Evolutionary conservation across 2,888 invertebrate species (phyloP).

Genomic region (Cephus rjabovi): DNA sequence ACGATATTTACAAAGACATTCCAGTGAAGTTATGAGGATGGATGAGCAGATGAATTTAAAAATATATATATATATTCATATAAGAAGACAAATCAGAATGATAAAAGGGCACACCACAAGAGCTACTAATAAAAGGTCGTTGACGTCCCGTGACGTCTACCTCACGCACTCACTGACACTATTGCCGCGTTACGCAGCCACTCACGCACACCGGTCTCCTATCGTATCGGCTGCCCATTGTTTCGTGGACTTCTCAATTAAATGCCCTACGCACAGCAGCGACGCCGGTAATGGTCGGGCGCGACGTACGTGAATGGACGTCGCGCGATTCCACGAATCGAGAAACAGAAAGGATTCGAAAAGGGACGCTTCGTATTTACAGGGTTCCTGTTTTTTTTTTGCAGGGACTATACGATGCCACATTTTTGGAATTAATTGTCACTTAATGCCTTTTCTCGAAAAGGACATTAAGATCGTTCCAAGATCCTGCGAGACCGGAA

Average conservation of each 20-base stretch:
- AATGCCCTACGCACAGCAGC: slow-evolving; percentile 42
- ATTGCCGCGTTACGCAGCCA: not conserved
- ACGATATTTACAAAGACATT: not conserved
- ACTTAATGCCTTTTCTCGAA: slow-evolving; percentile 55
- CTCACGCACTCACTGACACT: slow-evolving; percentile 22
- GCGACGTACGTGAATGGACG: slow-evolving; percentile 35
- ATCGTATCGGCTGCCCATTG: slow-evolving; percentile 37
- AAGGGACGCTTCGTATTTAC: slow-evolving; percentile 11
- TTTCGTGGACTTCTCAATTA: slow-evolving; percentile 49
- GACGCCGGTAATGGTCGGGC: slow-evolving; percentile 13
- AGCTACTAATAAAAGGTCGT: slow-evolving; percentile 48
- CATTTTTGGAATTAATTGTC: slow-evolving; percentile 48
- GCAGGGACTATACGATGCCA: not conserved
- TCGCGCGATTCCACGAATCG: slow-evolving; percentile 56
- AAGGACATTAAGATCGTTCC: slow-evolving; percentile 46
- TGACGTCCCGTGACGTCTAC: slow-evolving; percentile 43
- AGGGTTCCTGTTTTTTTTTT: not conserved
- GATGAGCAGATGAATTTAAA: not conserved
- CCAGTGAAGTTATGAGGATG: not conserved
- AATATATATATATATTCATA: not conserved
- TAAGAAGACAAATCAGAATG: slow-evolving; percentile 47
- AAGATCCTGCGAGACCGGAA: not conserved
- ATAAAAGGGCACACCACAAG: slow-evolving; percentile 33
- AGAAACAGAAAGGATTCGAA: slow-evolving; percentile 55
- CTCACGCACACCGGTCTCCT: not conserved